These are phyloP conservation scores for Formica aserva DNA, from an alignment of 2,888 invertebrate genomes.

Conservation along the genomic window DNA sequence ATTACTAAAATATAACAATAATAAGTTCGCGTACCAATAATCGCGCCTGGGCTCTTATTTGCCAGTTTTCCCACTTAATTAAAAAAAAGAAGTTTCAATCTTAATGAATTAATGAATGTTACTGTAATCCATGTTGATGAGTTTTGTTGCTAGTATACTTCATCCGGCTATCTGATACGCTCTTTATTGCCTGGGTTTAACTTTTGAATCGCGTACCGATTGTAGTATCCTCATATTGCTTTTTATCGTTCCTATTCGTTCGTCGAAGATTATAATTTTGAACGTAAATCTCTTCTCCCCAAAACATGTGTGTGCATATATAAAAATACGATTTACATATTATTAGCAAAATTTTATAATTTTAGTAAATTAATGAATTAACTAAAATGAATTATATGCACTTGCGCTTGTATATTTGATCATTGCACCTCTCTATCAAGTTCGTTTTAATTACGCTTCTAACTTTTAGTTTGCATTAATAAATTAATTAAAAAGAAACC, in stretches of 20 bases:
- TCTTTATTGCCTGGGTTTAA: not conserved
- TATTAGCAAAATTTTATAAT: not conserved
- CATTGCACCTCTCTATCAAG: not conserved
- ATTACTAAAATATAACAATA: too few relatives aligned
- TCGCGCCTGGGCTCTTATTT: too few relatives aligned
- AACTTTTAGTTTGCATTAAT: not conserved
- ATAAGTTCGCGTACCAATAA: too few relatives aligned
- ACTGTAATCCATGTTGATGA: not conserved
- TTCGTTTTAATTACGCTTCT: constrained; percentile 26
- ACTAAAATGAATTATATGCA: constrained; percentile 1
- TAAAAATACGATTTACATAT: not conserved
- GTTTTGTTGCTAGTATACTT: not conserved
- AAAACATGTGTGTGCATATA: too few relatives aligned
- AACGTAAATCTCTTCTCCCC: not conserved
- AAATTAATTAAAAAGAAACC: not conserved
- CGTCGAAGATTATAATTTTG: not conserved
- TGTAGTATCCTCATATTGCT: not conserved
- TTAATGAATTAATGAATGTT: not conserved
- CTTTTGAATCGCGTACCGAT: not conserved
- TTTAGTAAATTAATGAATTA: not conserved
- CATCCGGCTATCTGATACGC: not conserved
- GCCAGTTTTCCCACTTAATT: too few relatives aligned
- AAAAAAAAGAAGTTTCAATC: not conserved
- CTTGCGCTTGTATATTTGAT: not conserved
- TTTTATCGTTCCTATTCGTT: not conserved